Percentiles rank a stretch among this genome's conserved stretches.
These are phyloP conservation scores for Formica exsecta DNA, from an alignment of 1,140 invertebrate genomes.

Conservation along the genomic window DNA sequence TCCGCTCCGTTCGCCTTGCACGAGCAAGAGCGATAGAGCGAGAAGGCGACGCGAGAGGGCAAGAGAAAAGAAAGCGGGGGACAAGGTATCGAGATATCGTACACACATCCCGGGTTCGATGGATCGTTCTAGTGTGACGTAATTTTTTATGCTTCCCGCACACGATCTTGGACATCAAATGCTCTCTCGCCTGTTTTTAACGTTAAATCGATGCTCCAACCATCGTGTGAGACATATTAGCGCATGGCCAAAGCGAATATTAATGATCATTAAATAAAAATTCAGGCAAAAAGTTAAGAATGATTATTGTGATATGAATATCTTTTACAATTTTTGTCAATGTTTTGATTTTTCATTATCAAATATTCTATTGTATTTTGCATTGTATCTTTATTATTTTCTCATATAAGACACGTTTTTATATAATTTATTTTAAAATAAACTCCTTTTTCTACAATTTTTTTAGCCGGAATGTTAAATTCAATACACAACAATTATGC, in stretches of 20 bases:
- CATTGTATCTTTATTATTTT: not conserved
- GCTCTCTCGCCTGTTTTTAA: conserved; percentile 49
- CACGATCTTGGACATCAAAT: conserved; percentile 69
- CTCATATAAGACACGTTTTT: not conserved
- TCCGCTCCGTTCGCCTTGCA: conserved; percentile 47
- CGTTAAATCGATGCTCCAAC: conserved; percentile 29
- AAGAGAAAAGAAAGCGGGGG: not conserved
- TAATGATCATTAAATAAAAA: not conserved
- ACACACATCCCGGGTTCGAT: conserved; percentile 32
- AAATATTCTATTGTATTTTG: not conserved
- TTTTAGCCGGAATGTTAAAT: not conserved
- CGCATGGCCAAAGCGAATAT: not conserved
- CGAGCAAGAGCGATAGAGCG: conserved; percentile 46
- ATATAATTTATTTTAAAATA: not conserved
- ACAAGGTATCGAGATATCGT: conserved; percentile 48
- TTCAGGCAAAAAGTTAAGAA: not conserved
- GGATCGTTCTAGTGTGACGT: conserved; percentile 72
- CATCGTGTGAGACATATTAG: not conserved
- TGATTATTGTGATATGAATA: not conserved
- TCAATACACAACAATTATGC: not conserved
- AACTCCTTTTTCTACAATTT: no score
- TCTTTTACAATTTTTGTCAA: not conserved
- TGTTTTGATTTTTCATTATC: not conserved
- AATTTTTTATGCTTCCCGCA: conserved; percentile 71
- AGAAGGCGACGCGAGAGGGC: conserved; percentile 24